Evolutionary conservation across 1,140 invertebrate genomes (phyloP).

Genomic region (Drosophila sucinea): DNA sequence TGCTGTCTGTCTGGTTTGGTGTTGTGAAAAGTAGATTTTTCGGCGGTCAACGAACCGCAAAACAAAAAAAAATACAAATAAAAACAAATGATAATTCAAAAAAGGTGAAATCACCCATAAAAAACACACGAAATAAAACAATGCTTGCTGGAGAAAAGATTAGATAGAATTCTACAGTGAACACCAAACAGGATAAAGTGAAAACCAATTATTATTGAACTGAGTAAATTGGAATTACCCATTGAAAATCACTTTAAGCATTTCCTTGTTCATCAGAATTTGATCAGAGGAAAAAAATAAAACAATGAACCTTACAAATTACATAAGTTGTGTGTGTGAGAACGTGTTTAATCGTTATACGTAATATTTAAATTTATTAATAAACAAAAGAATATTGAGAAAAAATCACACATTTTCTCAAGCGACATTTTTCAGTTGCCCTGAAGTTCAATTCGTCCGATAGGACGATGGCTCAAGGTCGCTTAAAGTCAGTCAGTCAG

Average conservation of each 20-base stretch:
- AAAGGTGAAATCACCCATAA: slow-evolving; percentile 3
- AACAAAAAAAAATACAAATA: background rate
- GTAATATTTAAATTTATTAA: slow-evolving; percentile 14
- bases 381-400: slow-evolving; percentile 7
- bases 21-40: background rate
- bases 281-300: slow-evolving; percentile 18
- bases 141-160: background rate
- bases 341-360: slow-evolving; percentile 36
- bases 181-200: slow-evolving; percentile 15
- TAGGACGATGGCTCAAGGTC: slow-evolving; percentile 16
- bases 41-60: slow-evolving; percentile 5
- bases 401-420: slow-evolving; percentile 37
- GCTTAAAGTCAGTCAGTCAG: background rate
- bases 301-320: slow-evolving; percentile 18
- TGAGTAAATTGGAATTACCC: slow-evolving; percentile 26
- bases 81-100: background rate
- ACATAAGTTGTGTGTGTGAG: slow-evolving; percentile 21
- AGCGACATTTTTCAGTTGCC: slow-evolving; percentile 23
- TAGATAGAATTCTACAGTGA: background rate
- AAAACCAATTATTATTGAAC: background rate
- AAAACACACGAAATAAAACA: background rate
- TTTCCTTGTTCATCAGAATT: slow-evolving; percentile 63
- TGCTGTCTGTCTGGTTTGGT: background rate
- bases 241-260: slow-evolving; percentile 16
- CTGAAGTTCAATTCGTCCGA: slow-evolving; percentile 35